Conservation (phyloP, 1,140 invertebrate genomes). For the Neuroterus valhalla region DNA sequence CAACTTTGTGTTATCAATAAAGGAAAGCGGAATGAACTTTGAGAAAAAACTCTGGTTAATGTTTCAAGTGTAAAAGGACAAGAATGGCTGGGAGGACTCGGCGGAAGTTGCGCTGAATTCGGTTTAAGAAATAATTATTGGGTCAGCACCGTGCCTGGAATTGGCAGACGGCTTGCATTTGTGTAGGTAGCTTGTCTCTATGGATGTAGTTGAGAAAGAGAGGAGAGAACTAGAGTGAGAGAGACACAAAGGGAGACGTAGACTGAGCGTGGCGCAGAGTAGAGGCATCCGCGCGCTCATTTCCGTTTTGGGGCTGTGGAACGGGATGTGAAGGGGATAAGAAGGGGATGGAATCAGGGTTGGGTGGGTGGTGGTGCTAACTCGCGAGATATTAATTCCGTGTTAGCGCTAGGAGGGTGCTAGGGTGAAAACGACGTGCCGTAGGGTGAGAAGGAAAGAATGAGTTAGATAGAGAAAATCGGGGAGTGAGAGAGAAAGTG, state of each 20-base stretch:
- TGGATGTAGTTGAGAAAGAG: slow-evolving; percentile 47
- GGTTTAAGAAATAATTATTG: slow-evolving; percentile 66
- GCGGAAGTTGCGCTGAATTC: slow-evolving; percentile 59
- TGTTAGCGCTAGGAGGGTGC: slow-evolving; percentile 73
- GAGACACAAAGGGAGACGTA: slow-evolving; percentile 55
- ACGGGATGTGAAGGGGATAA: slow-evolving; percentile 56
- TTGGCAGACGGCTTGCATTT: slow-evolving; percentile 35
- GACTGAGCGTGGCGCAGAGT: slow-evolving; percentile 52
- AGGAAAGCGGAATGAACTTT: no score
- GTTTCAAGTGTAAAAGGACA: background rate
- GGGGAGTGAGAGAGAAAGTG: slow-evolving; percentile 49
- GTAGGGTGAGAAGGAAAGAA: slow-evolving; percentile 55
- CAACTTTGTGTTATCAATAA: no score
- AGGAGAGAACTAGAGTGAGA: slow-evolving; percentile 49
- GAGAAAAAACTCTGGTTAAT: no score
- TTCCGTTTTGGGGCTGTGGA: slow-evolving; percentile 69
- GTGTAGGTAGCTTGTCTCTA: slow-evolving; percentile 44
- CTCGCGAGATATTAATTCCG: slow-evolving; percentile 77
- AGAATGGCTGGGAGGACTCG: slow-evolving; percentile 36
- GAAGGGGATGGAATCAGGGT: slow-evolving; percentile 47
- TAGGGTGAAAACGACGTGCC: slow-evolving; percentile 70
- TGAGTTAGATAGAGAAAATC: slow-evolving; percentile 41
- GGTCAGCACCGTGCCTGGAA: slow-evolving; percentile 39
- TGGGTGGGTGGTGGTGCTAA: slow-evolving; percentile 63
- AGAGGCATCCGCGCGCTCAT: slow-evolving; percentile 74